These are phyloP conservation scores for Nasonovia ribisnigri DNA, from an alignment of 2,888 invertebrate genomes.

Conservation along the genomic window DNA sequence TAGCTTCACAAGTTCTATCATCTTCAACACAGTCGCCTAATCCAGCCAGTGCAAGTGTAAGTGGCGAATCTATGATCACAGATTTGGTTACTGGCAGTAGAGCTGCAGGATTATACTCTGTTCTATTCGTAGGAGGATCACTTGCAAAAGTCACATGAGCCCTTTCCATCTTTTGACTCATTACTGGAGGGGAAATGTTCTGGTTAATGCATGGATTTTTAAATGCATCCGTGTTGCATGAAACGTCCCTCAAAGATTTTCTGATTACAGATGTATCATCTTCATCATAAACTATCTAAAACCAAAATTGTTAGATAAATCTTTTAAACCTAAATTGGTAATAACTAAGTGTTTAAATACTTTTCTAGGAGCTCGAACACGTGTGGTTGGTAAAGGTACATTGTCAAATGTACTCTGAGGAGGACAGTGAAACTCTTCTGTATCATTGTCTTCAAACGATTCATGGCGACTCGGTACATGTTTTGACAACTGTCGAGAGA, in stretches of 20 bases:
- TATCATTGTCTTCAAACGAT: background rate
- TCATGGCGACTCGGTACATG: background rate
- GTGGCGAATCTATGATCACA: slow-evolving; percentile 55
- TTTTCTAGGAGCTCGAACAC: slow-evolving; percentile 48
- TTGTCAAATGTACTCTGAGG: slow-evolving; percentile 48
- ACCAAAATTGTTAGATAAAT: background rate
- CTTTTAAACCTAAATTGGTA: background rate
- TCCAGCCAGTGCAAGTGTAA: slow-evolving; percentile 50
- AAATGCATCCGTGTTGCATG: slow-evolving; percentile 7
- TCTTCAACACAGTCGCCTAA: background rate
- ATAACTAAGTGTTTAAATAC: background rate
- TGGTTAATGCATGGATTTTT: slow-evolving; percentile 32
- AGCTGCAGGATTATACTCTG: slow-evolving; percentile 20
- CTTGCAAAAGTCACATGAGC: slow-evolving; percentile 44
- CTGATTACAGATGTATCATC: background rate
- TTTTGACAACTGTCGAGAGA: background rate
- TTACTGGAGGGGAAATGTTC: background rate
- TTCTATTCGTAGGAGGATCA: background rate
- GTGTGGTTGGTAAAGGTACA: slow-evolving; percentile 53
- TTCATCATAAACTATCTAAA: slow-evolving; percentile 44
- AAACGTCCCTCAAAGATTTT: background rate
- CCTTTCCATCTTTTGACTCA: background rate
- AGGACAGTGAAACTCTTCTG: slow-evolving; percentile 14
- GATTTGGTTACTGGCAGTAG: slow-evolving; percentile 3
- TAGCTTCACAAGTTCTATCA: background rate